phyloP scores from a whole-genome alignment of 1,140 invertebrate species.

The Eulimnadia texana region DNA sequence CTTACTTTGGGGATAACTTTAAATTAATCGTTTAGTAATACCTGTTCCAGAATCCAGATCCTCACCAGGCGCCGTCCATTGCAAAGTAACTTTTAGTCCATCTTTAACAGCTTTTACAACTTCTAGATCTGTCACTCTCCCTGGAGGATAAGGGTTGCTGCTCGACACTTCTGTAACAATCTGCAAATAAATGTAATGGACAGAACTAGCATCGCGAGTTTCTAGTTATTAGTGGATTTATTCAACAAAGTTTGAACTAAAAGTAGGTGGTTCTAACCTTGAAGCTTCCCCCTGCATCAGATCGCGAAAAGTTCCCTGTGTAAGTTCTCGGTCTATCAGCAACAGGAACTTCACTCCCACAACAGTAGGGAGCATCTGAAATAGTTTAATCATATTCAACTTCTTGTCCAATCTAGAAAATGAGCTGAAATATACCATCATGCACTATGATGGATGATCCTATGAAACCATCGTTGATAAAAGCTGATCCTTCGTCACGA shows the following conservation, averaged over 20 bases:
- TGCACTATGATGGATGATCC: background rate
- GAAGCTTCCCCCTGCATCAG: background rate
- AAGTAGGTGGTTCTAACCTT: background rate
- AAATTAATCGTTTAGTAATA: too few relatives aligned
- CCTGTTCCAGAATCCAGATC: background rate
- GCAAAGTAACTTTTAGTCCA: background rate
- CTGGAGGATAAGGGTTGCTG: constrained; percentile 1
- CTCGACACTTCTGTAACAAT: background rate
- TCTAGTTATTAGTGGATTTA: background rate
- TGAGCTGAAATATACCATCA: background rate
- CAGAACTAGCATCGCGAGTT: background rate
- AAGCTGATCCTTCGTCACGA: background rate
- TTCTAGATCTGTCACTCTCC: background rate
- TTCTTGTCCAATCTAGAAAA: background rate
- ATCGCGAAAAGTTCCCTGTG: background rate
- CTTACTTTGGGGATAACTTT: too few relatives aligned
- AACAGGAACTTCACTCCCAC: background rate
- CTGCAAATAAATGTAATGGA: background rate
- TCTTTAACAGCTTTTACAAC: background rate
- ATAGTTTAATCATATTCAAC: too few relatives aligned
- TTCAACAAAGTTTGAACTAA: background rate
- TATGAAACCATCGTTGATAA: background rate
- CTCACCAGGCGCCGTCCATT: constrained; percentile 3
- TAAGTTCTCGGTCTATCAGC: background rate
- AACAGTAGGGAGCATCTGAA: background rate